phyloP scores from a whole-genome alignment of 2,888 invertebrate genomes.

The Dromius quadrimaculatus region DNA sequence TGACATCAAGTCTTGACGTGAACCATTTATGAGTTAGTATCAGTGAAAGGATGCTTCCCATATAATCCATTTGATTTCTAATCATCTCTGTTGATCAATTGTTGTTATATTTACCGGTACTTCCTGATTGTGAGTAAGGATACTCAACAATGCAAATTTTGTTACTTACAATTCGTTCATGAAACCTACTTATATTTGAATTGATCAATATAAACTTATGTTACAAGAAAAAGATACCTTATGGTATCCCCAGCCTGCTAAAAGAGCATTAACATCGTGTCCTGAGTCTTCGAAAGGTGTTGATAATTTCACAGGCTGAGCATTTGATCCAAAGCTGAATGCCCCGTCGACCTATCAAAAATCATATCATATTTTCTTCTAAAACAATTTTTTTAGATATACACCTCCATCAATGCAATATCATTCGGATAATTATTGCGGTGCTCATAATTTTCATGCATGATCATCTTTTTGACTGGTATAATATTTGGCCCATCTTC shows the following conservation, averaged over 20 bases:
- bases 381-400: no score
- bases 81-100: no score
- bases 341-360: slow-evolving; percentile 54
- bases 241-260: slow-evolving; percentile 64
- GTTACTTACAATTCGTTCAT: no score
- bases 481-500: slow-evolving; percentile 26
- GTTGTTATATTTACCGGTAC: no score
- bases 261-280: slow-evolving; percentile 55
- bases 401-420: slow-evolving; percentile 55
- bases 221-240: slow-evolving; percentile 9
- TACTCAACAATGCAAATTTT: no score
- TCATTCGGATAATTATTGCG: slow-evolving; percentile 54
- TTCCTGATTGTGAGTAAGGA: no score
- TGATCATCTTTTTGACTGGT: slow-evolving; percentile 49
- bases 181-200: no score
- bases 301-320: slow-evolving; percentile 53
- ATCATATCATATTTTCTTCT: no score
- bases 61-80: no score
- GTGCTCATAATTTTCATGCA: slow-evolving; percentile 53
- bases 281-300: slow-evolving; percentile 47
- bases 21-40: background rate
- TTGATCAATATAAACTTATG: background rate
- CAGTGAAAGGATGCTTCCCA: no score
- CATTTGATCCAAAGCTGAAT: slow-evolving; percentile 30
- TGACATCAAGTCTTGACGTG: no score